A percentile compares a stretch with the other conserved stretches of the same genome.
These are phyloP conservation scores for Tetramorium bicarinatum DNA, from an alignment of 2,888 invertebrate genomes.

Conservation along the genomic window DNA sequence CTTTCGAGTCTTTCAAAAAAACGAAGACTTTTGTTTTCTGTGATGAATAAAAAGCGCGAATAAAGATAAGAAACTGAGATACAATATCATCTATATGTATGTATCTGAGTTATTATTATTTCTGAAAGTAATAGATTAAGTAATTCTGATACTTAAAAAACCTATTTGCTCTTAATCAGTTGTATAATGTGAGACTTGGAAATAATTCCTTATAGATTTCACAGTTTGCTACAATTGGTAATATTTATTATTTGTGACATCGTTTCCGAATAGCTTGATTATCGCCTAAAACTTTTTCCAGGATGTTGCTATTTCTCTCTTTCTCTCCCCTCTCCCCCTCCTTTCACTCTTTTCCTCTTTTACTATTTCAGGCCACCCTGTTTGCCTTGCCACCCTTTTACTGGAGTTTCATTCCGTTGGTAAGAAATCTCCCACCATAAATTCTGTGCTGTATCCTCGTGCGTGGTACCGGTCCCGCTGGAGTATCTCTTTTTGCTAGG, in stretches of 20 bases:
- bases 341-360: slow-evolving; percentile 11
- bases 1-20: too few species aligned
- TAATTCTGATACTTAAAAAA: slow-evolving; percentile 3
- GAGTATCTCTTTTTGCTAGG: slow-evolving; percentile 73
- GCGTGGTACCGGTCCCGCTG: slow-evolving; percentile 68
- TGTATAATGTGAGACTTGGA: slow-evolving; percentile 14
- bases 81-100: slow-evolving; percentile 23
- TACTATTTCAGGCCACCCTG: slow-evolving; percentile 11
- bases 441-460: slow-evolving; percentile 69
- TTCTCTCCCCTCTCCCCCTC: not conserved
- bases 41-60: not conserved
- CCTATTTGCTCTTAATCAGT: slow-evolving; percentile 58
- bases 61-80: not conserved
- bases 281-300: slow-evolving; percentile 56
- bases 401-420: slow-evolving; percentile 46
- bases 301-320: slow-evolving; percentile 36
- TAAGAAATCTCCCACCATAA: slow-evolving; percentile 77
- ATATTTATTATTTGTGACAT: slow-evolving; percentile 48
- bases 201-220: slow-evolving; percentile 61
- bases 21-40: too few species aligned
- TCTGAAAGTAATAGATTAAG: slow-evolving; percentile 47
- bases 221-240: slow-evolving; percentile 27
- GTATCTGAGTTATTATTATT: not conserved
- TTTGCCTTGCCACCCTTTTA: slow-evolving; percentile 31
- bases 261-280: slow-evolving; percentile 52